A percentile compares a stretch with the other conserved stretches of the same genome.
phyloP scores from a whole-genome alignment of 2,888 invertebrate species.

The Tillus elongatus region DNA sequence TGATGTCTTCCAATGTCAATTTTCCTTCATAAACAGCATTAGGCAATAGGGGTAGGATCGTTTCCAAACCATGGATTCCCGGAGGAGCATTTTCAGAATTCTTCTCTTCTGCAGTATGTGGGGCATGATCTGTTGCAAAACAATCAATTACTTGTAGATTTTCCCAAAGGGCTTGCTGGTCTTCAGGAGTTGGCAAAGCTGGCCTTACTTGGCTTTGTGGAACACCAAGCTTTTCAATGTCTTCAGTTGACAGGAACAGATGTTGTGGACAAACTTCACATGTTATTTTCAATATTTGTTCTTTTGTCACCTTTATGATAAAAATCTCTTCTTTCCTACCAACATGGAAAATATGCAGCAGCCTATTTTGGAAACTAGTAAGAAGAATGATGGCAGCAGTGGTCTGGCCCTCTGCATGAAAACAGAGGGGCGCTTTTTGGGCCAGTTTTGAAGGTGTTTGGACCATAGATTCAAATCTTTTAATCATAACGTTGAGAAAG shows the following conservation, averaged over 20 bases:
- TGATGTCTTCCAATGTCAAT: constrained; percentile 81
- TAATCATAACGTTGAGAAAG: constrained; percentile 82
- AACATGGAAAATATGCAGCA: constrained; percentile 94
- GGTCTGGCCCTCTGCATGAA: constrained; percentile 94
- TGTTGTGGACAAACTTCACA: constrained; percentile 99
- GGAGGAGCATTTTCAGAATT: constrained; percentile 74
- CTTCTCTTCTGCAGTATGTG: constrained; percentile 89
- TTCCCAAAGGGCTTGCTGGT: constrained; percentile 95
- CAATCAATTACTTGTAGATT: constrained; percentile 89
- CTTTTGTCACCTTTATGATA: constrained; percentile 82
- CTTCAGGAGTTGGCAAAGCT: constrained; percentile 72
- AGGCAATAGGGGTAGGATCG: constrained; percentile 89
- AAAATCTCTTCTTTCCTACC: constrained; percentile 92
- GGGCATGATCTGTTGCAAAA: constrained; percentile 99
- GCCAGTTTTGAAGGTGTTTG: constrained; percentile 81
- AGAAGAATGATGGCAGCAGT: constrained; percentile 87
- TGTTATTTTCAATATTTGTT: constrained; percentile 83
- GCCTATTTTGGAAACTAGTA: constrained; percentile 77
- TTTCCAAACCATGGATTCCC: constrained; percentile 95
- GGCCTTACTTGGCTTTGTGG: constrained; percentile 80
- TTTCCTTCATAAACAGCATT: constrained; percentile 87
- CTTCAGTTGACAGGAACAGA: constrained; percentile 79
- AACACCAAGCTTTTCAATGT: constrained; percentile 59
- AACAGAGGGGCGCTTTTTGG: constrained; percentile 90
- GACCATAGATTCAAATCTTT: constrained; percentile 86